Percentiles rank a stretch among this genome's conserved stretches.
Evolutionary conservation across 2,113 vertebrate genomes (phyloP).

Genomic region (mouse (Mus musculus)): DNA sequence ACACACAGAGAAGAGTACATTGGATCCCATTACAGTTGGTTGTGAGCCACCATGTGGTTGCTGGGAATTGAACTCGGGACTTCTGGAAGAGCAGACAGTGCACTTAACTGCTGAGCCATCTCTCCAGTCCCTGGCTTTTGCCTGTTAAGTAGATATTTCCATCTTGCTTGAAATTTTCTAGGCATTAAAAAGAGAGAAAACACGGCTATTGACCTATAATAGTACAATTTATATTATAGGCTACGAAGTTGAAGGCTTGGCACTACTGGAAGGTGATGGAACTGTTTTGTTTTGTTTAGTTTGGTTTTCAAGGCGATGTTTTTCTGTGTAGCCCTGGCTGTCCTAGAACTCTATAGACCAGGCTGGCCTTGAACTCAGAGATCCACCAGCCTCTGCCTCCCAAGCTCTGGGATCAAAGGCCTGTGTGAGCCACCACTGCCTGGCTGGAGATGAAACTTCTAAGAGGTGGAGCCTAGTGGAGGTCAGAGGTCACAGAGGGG

Average conservation of each 20-base stretch:
- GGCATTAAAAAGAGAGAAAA: background rate
- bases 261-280: background rate
- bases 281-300: background rate
- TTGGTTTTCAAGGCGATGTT: too few species aligned
- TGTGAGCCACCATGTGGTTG: too few species aligned
- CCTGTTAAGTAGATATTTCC: background rate
- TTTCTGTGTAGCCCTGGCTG: background rate
- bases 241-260: background rate
- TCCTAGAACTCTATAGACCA: background rate
- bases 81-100: too few species aligned
- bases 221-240: background rate
- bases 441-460: background rate
- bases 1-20: too few species aligned
- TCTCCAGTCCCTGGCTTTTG: too few species aligned
- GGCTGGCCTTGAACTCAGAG: background rate
- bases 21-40: too few species aligned
- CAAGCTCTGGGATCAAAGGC: background rate
- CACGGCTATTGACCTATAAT: background rate
- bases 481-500: background rate
- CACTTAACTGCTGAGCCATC: too few species aligned
- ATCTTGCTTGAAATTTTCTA: background rate
- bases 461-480: background rate
- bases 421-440: background rate
- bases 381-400: background rate
- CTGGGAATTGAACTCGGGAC: too few species aligned